Conservation (phyloP, 92 coral and sea anemone species). For the Porites lobata region DNA sequence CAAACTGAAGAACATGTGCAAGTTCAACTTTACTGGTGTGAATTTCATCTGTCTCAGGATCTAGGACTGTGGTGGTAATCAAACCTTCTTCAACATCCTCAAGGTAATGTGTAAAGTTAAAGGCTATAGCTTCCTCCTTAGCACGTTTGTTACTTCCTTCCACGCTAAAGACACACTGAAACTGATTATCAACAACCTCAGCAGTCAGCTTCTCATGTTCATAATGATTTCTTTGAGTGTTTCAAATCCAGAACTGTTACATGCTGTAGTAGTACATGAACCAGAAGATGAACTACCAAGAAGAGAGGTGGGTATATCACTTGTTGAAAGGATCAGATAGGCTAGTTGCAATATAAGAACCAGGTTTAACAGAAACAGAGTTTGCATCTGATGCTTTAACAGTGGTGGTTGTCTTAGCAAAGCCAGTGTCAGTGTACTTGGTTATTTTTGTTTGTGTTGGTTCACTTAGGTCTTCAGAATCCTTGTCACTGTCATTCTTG, state of each 20-base stretch:
- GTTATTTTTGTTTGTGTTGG: conserved; percentile 38
- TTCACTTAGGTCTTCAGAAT: conserved; percentile 33
- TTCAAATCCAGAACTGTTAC: conserved; percentile 14
- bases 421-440: conserved; percentile 35
- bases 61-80: too few species aligned
- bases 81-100: too few species aligned
- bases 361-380: conserved; percentile 32
- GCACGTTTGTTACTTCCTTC: too few species aligned
- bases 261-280: conserved; percentile 13
- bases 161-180: too few species aligned
- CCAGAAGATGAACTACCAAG: conserved; percentile 12
- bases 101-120: too few species aligned
- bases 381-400: conserved; percentile 29
- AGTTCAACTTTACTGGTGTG: too few species aligned
- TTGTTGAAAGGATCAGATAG: conserved; percentile 25
- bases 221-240: conserved; percentile 52
- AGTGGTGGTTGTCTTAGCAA: conserved; percentile 20
- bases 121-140: too few species aligned
- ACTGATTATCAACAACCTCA: too few species aligned
- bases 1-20: too few species aligned
- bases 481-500: conserved; percentile 42
- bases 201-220: too few species aligned
- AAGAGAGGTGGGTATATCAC: conserved; percentile 13
- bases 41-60: too few species aligned
- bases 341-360: conserved; percentile 2